Conservation (phyloP, 2,113 vertebrate genomes). For the Lathamus discolor region DNA sequence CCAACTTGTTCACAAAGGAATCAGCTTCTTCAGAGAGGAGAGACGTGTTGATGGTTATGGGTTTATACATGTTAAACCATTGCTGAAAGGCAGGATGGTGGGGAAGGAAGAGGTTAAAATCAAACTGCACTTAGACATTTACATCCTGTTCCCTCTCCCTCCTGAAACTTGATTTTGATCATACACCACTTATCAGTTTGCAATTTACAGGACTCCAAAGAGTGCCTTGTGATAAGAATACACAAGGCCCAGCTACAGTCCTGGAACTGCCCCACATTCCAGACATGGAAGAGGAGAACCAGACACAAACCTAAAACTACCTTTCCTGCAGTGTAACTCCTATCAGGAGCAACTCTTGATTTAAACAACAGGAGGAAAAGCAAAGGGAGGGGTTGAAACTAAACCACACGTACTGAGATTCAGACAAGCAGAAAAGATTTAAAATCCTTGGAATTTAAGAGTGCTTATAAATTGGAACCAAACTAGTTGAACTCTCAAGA, state of each 20-base stretch:
- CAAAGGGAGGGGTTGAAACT: neutral
- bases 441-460: neutral
- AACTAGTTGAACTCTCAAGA: neutral
- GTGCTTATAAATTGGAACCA: neutral
- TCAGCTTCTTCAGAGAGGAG: constrained; percentile 79
- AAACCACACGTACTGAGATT: neutral
- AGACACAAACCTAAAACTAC: neutral
- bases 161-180: neutral
- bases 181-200: neutral
- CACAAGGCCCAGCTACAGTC: neutral
- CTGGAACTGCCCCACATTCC: constrained; percentile 2
- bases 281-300: neutral
- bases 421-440: neutral
- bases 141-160: neutral
- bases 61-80: constrained; percentile 96
- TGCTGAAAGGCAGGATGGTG: constrained; percentile 77
- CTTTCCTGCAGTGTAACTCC: neutral
- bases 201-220: neutral
- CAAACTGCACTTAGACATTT: neutral
- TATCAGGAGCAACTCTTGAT: neutral
- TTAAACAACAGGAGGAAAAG: neutral
- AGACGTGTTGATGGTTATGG: constrained; percentile 81
- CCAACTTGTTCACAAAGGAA: constrained; percentile 87
- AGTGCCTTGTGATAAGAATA: neutral
- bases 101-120: constrained; percentile 21